phyloP scores from a whole-genome alignment of 2,113 vertebrate genomes.

The Vicugna pacos region DNA sequence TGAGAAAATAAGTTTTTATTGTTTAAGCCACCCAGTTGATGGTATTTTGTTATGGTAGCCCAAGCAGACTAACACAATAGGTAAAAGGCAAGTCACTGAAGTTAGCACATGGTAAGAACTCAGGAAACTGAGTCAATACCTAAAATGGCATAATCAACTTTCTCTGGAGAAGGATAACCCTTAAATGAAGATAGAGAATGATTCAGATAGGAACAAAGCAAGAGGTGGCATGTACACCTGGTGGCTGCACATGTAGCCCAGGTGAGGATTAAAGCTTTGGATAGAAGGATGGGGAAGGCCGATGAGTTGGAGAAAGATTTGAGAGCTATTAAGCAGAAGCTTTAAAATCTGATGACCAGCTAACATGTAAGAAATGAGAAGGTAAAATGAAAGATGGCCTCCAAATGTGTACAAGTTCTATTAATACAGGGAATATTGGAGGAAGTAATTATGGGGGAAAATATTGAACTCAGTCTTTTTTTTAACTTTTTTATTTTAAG shows the following conservation, averaged over 20 bases:
- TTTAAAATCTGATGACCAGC: not conserved
- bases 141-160: not conserved
- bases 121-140: not conserved
- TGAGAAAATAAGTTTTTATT: not conserved
- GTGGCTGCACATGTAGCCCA: not conserved
- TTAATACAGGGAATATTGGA: not conserved
- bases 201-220: not conserved
- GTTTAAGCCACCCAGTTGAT: not conserved
- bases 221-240: not conserved
- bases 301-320: not conserved
- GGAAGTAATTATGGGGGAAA: not conserved
- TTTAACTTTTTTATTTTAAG: not conserved
- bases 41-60: not conserved
- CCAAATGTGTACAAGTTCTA: not conserved
- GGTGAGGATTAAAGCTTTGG: not conserved
- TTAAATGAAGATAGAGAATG: not conserved
- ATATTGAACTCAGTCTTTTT: not conserved
- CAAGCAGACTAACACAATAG: not conserved
- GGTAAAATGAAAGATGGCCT: not conserved
- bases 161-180: not conserved
- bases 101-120: not conserved
- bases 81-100: not conserved
- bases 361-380: not conserved
- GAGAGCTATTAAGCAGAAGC: not conserved
- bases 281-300: rapidly evolving